Conservation (phyloP, 2,797 vertebrate genomes). For the Delichon dasypus region DNA sequence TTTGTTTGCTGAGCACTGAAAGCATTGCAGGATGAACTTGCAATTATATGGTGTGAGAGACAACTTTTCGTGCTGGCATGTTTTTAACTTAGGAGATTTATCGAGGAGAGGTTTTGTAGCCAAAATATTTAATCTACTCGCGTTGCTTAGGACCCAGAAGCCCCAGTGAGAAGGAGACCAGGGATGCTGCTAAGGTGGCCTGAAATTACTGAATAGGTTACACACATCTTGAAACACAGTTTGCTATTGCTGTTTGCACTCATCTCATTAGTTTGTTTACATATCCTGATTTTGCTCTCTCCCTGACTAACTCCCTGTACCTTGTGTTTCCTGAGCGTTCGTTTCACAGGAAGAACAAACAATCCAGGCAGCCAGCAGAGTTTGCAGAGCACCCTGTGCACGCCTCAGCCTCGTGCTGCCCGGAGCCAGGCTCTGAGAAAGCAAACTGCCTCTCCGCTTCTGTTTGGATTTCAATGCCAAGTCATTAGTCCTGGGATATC, state of each 20-base stretch:
- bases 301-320: not conserved
- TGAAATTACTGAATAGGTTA: not conserved
- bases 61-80: not conserved
- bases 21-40: not conserved
- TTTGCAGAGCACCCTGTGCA: not conserved
- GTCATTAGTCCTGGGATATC: not conserved
- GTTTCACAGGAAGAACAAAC: not conserved
- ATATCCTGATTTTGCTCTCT: not conserved
- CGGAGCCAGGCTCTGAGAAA: not conserved
- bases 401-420: not conserved
- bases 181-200: not conserved
- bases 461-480: not conserved
- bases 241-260: constrained; percentile 1
- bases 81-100: not conserved
- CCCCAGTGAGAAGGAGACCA: not conserved
- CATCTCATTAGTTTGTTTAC: constrained; percentile 38
- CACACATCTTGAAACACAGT: not conserved
- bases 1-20: not conserved
- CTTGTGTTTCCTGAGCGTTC: not conserved
- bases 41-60: not conserved
- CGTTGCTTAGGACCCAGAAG: not conserved
- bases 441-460: not conserved
- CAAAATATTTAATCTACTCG: not conserved
- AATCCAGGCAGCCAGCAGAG: not conserved
- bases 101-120: not conserved